Conservation (phyloP, 2,113 vertebrate species). For the Prolemur simus region DNA sequence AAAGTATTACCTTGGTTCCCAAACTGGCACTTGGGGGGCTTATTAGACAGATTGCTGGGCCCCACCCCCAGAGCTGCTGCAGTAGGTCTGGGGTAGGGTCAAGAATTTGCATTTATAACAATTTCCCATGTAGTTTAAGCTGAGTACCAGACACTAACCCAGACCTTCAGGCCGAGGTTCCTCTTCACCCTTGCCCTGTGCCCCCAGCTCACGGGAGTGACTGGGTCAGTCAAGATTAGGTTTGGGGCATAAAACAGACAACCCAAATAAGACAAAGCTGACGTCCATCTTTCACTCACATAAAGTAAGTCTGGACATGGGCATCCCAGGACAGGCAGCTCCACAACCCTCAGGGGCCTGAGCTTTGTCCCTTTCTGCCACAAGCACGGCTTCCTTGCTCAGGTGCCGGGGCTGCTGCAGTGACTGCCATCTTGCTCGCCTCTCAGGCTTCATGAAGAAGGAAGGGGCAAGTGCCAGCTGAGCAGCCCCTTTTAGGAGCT, state of each 20-base stretch:
- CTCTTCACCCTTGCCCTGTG: not conserved
- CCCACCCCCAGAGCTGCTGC: not conserved
- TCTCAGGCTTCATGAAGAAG: not conserved
- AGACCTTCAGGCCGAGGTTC: not conserved
- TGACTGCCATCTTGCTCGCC: not conserved
- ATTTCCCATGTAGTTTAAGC: not conserved
- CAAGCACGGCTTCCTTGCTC: not conserved
- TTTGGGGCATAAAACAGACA: not conserved
- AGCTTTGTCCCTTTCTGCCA: not conserved
- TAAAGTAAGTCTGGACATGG: not conserved
- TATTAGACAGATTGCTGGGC: not conserved
- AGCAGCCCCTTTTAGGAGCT: not conserved
- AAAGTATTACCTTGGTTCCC: not conserved
- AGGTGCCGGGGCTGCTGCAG: not conserved
- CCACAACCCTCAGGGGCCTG: not conserved
- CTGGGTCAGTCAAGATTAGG: not conserved
- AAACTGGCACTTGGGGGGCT: not conserved
- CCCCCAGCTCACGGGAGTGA: not conserved
- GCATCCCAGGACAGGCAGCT: not conserved
- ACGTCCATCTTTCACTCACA: not conserved
- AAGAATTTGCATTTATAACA: slow-evolving; percentile 18
- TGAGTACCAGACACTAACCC: not conserved
- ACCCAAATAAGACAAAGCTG: not conserved
- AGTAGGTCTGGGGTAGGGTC: not conserved
- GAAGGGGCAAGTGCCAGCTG: not conserved